These are phyloP conservation scores for Notolabrus celidotus DNA, from an alignment of 2,797 vertebrate genomes.

Conservation along the genomic window DNA sequence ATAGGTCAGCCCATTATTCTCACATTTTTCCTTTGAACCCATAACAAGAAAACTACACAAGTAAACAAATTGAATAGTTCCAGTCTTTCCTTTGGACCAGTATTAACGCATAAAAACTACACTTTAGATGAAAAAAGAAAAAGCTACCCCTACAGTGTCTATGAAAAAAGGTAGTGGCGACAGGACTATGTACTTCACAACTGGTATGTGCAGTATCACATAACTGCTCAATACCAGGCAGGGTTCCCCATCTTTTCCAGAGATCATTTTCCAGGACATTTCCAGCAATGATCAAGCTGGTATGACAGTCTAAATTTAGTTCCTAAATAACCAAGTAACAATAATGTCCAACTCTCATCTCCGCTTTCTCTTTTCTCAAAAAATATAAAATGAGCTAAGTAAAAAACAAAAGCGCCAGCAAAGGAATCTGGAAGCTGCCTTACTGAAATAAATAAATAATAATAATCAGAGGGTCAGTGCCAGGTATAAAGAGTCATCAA, in stretches of 20 bases:
- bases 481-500: constrained; percentile 16
- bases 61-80: neutral
- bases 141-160: constrained; percentile 1
- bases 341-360: no score
- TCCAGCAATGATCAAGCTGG: no score
- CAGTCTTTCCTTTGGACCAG: neutral
- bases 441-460: no score
- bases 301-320: no score
- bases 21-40: neutral
- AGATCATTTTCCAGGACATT: no score
- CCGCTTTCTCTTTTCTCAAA: no score
- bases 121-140: neutral
- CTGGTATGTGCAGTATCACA: neutral
- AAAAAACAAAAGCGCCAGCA: no score
- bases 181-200: neutral
- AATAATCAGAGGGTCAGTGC: no score
- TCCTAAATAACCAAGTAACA: no score
- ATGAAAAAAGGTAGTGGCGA: neutral
- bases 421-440: no score
- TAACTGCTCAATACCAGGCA: constrained; percentile 29
- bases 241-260: no score
- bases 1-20: neutral
- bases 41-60: constrained; percentile 4
- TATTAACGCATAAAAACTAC: constrained; percentile 2
- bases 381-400: no score